Percentiles rank a stretch among this genome's conserved stretches.
These are phyloP conservation scores for Scomberomorus guttatus DNA, from an alignment of 2,797 vertebrate species.

Conservation along the genomic window DNA sequence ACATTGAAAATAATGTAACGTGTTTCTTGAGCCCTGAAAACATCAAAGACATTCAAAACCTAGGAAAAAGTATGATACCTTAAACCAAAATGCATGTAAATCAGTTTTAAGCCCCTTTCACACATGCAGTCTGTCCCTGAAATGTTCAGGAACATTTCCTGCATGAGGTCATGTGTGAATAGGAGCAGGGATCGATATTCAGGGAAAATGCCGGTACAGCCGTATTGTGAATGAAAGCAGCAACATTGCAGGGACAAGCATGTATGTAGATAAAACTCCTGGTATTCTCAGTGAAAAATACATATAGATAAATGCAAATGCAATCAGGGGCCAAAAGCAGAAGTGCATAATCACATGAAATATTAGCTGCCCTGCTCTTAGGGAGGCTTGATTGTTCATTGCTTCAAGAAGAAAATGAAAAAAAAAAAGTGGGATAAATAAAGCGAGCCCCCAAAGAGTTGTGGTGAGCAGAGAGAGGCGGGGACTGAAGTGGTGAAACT, in stretches of 20 bases:
- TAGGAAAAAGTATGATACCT: background rate
- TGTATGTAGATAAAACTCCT: background rate
- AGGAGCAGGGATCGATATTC: too few relatives aligned
- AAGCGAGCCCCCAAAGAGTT: background rate
- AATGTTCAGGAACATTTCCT: too few relatives aligned
- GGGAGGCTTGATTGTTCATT: conserved; percentile 3
- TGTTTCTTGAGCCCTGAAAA: too few relatives aligned
- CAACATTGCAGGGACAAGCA: too few relatives aligned
- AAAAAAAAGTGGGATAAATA: background rate
- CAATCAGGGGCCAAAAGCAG: conserved; percentile 10
- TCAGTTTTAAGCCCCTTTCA: background rate
- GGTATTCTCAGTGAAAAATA: background rate
- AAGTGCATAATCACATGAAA: background rate
- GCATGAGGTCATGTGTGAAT: too few relatives aligned
- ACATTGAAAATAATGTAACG: too few relatives aligned
- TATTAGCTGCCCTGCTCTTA: background rate
- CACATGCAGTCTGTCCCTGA: too few relatives aligned
- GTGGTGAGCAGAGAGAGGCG: background rate
- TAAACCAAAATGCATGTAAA: conserved; percentile 10
- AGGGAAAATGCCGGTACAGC: too few relatives aligned
- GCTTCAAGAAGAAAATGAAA: background rate
- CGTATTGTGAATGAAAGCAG: too few relatives aligned
- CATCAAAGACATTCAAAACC: background rate
- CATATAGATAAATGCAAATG: conserved; percentile 11
- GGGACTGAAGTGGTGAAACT: too few relatives aligned